Base-by-base conservation (phyloP, 2,113 vertebrate species). In the Bujurquina vittata region DNA sequence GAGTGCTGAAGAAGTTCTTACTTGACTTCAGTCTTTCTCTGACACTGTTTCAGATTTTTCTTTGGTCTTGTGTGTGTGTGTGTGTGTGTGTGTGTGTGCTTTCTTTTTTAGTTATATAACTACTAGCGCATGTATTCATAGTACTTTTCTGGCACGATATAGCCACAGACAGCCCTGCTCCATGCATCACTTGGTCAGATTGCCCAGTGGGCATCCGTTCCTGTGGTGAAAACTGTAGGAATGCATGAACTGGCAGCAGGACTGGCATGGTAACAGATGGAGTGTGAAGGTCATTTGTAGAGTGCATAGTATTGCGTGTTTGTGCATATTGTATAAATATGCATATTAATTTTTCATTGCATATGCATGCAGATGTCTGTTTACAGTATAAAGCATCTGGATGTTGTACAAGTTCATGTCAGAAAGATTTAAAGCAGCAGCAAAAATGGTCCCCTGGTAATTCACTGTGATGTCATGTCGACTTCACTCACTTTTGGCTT, bases 151-250 rank as follows among this genome's bases (percentile, higher is more conserved):
- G 91, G 89, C 90, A 92, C 49, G 56, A 83, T 86, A 78, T 82
- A 69, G 69, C 85, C 79, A 61, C 78, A 84, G 83, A 89, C 88
- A 88, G 77, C 77, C 81, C 63, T 55, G 74, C 85, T 88, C 89
- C 84, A 92, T 91, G 94, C 89, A 89, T 94, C 91, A 91, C 92
- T 93, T 80, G 91, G 77, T 93, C 87, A 89, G 88, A 94, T 94
- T 93, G 87, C 90, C 93, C 92, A 84, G 82, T 90, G 91, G 94
- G 92, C 93, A 93, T 89, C 77, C 72, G 58, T 73, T 91, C 88
- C 88, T 83, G 81, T 55, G 84, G 86, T 74, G 81, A 87, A 35
- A 74, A 75, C 81, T 80, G 91, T 67, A 91, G 87, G 60, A 92
- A 76, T n/a, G 86, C 85, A 90, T 26, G n/a, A 89, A 80, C 72